Percentiles rank a stretch among this genome's conserved stretches.
Conservation (phyloP, 1,140 invertebrate species). For the Drosophila nigromelanica region DNA sequence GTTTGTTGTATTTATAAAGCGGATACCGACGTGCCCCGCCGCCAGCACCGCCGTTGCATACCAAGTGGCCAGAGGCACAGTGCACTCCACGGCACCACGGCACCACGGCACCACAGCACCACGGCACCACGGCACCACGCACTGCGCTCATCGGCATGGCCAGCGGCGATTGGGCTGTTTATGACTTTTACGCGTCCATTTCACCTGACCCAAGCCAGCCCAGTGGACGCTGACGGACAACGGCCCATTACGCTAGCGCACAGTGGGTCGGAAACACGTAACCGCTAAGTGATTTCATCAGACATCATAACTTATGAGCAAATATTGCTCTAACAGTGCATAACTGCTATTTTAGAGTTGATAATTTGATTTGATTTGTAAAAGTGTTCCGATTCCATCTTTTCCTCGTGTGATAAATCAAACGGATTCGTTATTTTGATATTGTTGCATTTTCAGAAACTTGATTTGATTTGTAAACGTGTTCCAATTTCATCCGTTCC, state of each 20-base stretch:
- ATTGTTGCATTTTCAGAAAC: no score
- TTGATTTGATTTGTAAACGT: neutral
- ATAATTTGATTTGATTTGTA: neutral
- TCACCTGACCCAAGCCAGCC: constrained; percentile 52
- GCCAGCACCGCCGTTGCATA: constrained; percentile 51
- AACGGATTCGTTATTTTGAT: no score
- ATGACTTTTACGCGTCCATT: constrained; percentile 73
- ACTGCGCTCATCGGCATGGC: constrained; percentile 38
- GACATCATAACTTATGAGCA: neutral
- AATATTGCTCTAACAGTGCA: neutral
- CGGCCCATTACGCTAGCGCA: constrained; percentile 32
- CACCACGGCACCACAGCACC: neutral
- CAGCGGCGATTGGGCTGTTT: constrained; percentile 56
- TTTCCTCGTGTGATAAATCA: neutral
- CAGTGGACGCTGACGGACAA: constrained; percentile 6
- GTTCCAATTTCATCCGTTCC: neutral
- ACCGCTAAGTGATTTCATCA: no score
- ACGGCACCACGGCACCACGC: neutral
- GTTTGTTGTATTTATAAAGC: constrained; percentile 83
- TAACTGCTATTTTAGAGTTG: neutral
- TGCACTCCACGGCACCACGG: neutral
- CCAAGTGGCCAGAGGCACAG: constrained; percentile 31
- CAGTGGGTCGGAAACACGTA: constrained; percentile 16
- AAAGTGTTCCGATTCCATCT: neutral
- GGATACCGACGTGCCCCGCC: constrained; percentile 44